Percentiles rank a stretch among this genome's conserved stretches.
Evolutionary conservation across 1,140 invertebrate genomes (phyloP).

Genomic region (Caerostris darwini): DNA sequence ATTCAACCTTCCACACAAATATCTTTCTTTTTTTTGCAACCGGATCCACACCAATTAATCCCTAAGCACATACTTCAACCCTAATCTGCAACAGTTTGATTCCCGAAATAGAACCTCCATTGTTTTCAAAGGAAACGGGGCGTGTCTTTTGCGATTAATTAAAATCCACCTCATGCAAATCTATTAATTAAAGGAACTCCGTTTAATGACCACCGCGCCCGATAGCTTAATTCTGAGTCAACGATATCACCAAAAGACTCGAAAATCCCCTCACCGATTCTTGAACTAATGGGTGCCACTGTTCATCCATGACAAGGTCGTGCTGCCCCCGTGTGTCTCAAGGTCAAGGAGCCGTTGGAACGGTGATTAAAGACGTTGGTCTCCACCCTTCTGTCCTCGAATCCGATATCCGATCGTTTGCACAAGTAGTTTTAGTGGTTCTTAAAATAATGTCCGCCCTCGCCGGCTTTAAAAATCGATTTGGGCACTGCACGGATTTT

Average conservation of each 20-base stretch:
- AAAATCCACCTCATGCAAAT: slow-evolving; percentile 7
- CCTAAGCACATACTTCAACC: not conserved
- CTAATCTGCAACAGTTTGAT: not conserved
- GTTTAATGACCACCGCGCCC: slow-evolving; percentile 15
- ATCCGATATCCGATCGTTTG: slow-evolving; percentile 23
- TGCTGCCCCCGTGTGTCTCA: not conserved
- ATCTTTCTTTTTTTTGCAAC: not conserved
- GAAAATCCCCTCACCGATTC: not conserved
- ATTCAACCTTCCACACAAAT: no score
- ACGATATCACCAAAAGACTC: not conserved
- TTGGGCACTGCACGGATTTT: not conserved
- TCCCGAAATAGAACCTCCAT: not conserved
- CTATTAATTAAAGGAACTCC: not conserved
- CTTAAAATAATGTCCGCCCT: slow-evolving; percentile 34
- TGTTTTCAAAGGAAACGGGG: slow-evolving; percentile 16
- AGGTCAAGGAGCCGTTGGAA: slow-evolving; percentile 47
- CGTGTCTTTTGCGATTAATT: slow-evolving; percentile 13
- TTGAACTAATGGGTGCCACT: not conserved
- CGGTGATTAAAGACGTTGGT: slow-evolving; percentile 44
- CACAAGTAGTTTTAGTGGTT: not conserved
- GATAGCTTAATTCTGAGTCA: not conserved
- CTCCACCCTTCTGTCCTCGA: slow-evolving; percentile 66
- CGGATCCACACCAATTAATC: not conserved
- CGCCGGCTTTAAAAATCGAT: not conserved
- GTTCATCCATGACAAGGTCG: not conserved